Conservation (phyloP, 2,888 invertebrate species). For the Lasioglossum morio region DNA sequence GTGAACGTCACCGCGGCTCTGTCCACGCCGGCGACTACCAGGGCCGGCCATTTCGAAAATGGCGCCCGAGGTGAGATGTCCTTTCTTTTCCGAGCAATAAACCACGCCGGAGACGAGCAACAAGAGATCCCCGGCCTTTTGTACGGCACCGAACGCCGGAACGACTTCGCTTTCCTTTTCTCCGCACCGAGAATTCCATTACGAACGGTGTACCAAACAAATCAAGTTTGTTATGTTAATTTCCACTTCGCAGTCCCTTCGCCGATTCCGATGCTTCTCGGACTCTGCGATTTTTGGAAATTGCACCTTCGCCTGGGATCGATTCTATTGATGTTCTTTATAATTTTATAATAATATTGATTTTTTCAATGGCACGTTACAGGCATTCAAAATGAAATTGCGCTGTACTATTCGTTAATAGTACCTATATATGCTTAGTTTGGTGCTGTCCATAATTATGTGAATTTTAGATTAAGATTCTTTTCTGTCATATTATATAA, state of each 20-base stretch:
- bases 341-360: too few relatives aligned
- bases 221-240: conserved; percentile 16
- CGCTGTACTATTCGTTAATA: too few relatives aligned
- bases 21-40: conserved; percentile 57
- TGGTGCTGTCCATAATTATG: too few relatives aligned
- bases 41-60: conserved; percentile 63
- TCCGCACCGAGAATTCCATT: background rate
- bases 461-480: too few relatives aligned
- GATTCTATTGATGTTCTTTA: background rate
- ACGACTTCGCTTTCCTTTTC: background rate
- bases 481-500: too few relatives aligned
- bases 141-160: background rate
- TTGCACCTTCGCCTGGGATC: background rate
- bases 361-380: too few relatives aligned
- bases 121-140: conserved; percentile 25
- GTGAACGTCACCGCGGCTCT: conserved; percentile 60
- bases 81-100: conserved; percentile 58
- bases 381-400: too few relatives aligned
- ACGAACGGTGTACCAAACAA: background rate
- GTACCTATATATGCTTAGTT: too few relatives aligned
- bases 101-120: conserved; percentile 32
- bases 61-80: conserved; percentile 52
- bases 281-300: background rate
- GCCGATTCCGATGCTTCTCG: background rate
- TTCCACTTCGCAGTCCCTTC: background rate